These are phyloP conservation scores for Aptenodytes patagonicus DNA, from an alignment of 2,113 vertebrate species.

Conservation along the genomic window DNA sequence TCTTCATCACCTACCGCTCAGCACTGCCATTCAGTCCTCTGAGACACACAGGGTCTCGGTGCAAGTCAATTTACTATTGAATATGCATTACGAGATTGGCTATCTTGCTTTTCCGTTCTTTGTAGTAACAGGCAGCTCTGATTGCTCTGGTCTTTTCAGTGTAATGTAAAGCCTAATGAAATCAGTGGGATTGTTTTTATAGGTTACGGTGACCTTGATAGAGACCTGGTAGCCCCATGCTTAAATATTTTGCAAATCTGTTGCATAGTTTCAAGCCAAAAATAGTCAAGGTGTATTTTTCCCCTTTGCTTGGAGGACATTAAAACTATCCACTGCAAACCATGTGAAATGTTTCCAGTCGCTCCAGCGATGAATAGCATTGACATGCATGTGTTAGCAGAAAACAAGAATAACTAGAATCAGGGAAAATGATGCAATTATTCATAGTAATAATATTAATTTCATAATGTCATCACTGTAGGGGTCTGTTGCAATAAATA, in stretches of 20 bases:
- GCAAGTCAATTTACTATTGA: not conserved
- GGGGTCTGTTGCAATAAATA: not conserved
- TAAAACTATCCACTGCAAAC: not conserved
- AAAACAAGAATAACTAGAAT: not conserved
- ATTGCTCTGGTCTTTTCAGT: not conserved
- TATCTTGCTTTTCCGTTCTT: not conserved
- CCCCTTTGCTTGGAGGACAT: not conserved
- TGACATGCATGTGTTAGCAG: not conserved
- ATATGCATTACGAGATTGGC: not conserved
- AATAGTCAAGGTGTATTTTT: not conserved
- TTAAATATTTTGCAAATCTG: not conserved
- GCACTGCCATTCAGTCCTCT: not conserved
- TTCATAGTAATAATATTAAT: constrained; percentile 11
- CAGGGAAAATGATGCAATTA: not conserved
- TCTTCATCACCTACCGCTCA: not conserved
- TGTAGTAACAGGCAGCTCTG: not conserved
- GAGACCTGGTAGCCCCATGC: not conserved
- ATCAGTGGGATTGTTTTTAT: not conserved
- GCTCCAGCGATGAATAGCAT: not conserved
- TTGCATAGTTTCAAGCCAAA: not conserved
- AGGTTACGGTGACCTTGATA: not conserved
- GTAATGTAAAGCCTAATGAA: not conserved
- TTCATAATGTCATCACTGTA: not conserved
- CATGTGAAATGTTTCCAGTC: not conserved
- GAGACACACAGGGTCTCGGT: not conserved